Conservation (phyloP, 2,797 vertebrate genomes). For the Poeciliopsis paucimaculata region DNA sequence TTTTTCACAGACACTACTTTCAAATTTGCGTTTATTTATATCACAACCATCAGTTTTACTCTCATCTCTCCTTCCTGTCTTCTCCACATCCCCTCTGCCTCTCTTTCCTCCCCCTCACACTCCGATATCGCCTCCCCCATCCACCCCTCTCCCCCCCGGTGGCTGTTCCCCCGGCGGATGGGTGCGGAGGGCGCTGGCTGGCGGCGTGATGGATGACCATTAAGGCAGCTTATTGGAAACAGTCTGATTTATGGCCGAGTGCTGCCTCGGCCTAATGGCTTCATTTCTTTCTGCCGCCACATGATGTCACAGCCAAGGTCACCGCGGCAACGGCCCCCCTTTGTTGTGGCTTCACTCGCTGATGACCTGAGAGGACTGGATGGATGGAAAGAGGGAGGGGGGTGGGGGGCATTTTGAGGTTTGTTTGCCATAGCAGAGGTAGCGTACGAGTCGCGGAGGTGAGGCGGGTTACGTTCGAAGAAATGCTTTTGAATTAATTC, state of each 20-base stretch:
- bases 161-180: slow-evolving; percentile 72
- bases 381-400: slow-evolving; percentile 62
- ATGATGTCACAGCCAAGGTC: slow-evolving; percentile 99
- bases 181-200: slow-evolving; percentile 89
- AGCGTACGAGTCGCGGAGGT: slow-evolving; percentile 62
- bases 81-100: slow-evolving; percentile 21
- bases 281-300: slow-evolving; percentile 98
- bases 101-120: slow-evolving; percentile 6
- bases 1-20: neutral
- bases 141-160: slow-evolving; percentile 49
- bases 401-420: slow-evolving; percentile 56
- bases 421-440: slow-evolving; percentile 67
- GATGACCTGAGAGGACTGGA: slow-evolving; percentile 91
- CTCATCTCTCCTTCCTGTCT: slow-evolving; percentile 20
- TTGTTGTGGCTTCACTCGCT: slow-evolving; percentile 96
- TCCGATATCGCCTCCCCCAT: slow-evolving; percentile 36
- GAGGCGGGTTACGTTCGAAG: slow-evolving; percentile 63
- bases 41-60: neutral
- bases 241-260: slow-evolving; percentile 99
- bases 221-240: slow-evolving; percentile 99
- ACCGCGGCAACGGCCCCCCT: slow-evolving; percentile 91
- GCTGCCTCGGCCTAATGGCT: slow-evolving; percentile 99
- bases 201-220: slow-evolving; percentile 99
- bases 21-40: neutral
- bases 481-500: slow-evolving; percentile 67